Conservation (phyloP, 2,113 vertebrate species). For the Falco punctatus region DNA sequence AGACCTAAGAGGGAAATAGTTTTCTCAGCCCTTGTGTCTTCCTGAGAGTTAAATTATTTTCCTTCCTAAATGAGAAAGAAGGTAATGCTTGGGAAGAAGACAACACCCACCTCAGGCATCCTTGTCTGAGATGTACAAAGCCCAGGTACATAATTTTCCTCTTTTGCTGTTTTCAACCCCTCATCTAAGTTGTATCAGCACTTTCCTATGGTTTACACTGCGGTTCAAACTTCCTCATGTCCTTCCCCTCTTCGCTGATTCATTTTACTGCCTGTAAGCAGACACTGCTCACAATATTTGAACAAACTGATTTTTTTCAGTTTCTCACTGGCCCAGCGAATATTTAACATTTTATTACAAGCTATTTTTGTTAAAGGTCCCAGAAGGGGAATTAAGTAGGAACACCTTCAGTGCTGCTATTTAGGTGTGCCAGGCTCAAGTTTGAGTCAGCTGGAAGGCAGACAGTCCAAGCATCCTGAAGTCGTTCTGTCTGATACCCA, state of each 20-base stretch:
- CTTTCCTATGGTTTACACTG: not conserved
- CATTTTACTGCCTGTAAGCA: not conserved
- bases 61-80: not conserved
- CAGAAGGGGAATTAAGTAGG: not conserved
- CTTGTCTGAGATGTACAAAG: not conserved
- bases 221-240: not conserved
- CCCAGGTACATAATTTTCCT: not conserved
- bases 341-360: not conserved
- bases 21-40: not conserved
- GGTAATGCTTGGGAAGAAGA: not conserved
- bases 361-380: not conserved
- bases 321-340: not conserved
- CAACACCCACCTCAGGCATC: not conserved
- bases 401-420: not conserved
- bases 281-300: not conserved
- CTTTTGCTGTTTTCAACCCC: not conserved
- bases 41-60: not conserved
- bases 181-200: not conserved
- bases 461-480: not conserved
- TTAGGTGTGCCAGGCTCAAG: not conserved
- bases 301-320: not conserved
- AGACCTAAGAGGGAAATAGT: not conserved
- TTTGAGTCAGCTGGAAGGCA: not conserved
- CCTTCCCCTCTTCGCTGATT: not conserved
- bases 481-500: fast-evolving